Conservation (phyloP, 1,140 invertebrate genomes). For the Pinna nobilis region DNA sequence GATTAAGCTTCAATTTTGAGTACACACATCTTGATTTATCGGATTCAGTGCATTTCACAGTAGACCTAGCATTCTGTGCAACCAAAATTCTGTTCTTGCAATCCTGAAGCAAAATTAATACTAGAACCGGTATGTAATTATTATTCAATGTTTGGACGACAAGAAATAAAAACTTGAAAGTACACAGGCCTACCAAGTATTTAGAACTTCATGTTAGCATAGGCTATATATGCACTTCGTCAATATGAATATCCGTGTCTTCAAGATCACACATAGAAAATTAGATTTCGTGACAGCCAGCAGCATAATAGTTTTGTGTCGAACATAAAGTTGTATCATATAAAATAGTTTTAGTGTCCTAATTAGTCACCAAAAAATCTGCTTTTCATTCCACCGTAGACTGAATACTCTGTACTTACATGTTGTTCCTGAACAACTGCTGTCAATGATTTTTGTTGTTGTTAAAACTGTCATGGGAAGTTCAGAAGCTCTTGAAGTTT, state of each 20-base stretch:
- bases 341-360: no score
- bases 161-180: neutral
- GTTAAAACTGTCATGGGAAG: no score
- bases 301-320: neutral
- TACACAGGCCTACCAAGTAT: neutral
- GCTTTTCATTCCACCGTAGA: neutral
- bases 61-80: slow-evolving; percentile 25
- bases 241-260: neutral
- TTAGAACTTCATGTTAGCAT: neutral
- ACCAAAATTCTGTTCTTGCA: slow-evolving; percentile 24
- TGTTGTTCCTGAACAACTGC: slow-evolving; percentile 35
- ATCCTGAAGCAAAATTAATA: slow-evolving; percentile 11
- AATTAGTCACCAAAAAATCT: neutral
- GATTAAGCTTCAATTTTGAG: slow-evolving; percentile 21
- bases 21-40: slow-evolving; percentile 36
- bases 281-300: neutral
- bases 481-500: no score
- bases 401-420: slow-evolving; percentile 3
- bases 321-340: neutral
- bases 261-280: neutral
- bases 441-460: neutral
- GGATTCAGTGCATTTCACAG: slow-evolving; percentile 18
- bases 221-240: neutral
- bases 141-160: neutral
- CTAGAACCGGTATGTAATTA: no score